Conservation (phyloP, 2,797 vertebrate genomes). For the Chaunax sp. region DNA sequence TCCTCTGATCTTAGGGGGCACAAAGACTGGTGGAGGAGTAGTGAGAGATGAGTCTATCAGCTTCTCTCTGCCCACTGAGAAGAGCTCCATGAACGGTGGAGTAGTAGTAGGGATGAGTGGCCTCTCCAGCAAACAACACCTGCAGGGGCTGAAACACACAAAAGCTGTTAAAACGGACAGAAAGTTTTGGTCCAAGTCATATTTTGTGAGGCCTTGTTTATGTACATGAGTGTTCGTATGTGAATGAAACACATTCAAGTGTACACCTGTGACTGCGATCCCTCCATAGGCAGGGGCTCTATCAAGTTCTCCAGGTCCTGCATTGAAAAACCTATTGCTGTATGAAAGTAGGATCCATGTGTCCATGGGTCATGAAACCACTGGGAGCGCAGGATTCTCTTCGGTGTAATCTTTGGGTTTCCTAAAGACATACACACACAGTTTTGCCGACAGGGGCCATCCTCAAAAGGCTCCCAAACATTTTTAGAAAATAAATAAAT, state of each 20-base stretch:
- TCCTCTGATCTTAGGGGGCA: too few relatives aligned
- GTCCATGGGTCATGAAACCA: slow-evolving; percentile 92
- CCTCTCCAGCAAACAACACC: slow-evolving; percentile 96
- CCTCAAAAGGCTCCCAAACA: too few relatives aligned
- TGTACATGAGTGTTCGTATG: background rate
- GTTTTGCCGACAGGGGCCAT: background rate
- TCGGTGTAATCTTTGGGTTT: slow-evolving; percentile 84
- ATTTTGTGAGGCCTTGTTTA: background rate
- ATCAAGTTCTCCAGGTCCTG: slow-evolving; percentile 88
- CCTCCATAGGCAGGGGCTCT: slow-evolving; percentile 86
- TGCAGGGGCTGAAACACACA: slow-evolving; percentile 85
- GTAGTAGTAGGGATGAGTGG: slow-evolving; percentile 91
- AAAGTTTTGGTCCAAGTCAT: background rate
- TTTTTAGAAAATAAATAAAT: too few relatives aligned
- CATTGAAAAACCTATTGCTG: slow-evolving; percentile 85
- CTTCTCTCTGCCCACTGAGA: slow-evolving; percentile 92
- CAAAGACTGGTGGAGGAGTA: slow-evolving; percentile 53
- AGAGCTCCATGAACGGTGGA: slow-evolving; percentile 96
- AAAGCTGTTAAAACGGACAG: background rate
- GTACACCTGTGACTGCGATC: slow-evolving; percentile 80
- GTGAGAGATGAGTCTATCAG: slow-evolving; percentile 86
- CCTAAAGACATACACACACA: slow-evolving; percentile 82
- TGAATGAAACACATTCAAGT: background rate
- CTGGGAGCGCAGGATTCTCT: slow-evolving; percentile 83
- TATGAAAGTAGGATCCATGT: slow-evolving; percentile 90